phyloP scores from a whole-genome alignment of 2,888 invertebrate species.

The Chaetogeoica ovagalla region DNA sequence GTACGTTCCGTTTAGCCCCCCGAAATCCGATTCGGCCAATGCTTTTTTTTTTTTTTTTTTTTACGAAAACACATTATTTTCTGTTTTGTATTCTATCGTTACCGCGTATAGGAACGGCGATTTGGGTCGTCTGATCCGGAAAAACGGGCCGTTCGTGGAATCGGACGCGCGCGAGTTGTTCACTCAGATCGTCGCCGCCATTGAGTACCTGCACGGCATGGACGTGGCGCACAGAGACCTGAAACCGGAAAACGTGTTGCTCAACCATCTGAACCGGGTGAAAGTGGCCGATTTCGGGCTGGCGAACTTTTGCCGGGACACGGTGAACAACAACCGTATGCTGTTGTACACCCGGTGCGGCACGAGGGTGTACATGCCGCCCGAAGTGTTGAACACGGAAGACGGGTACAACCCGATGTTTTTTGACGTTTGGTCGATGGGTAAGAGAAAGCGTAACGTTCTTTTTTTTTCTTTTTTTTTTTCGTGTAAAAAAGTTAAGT shows the following conservation, averaged over 20 bases:
- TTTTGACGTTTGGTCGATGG: conserved; percentile 46
- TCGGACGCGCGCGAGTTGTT: conserved; percentile 11
- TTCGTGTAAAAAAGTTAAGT: too few relatives aligned
- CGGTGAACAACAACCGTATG: conserved; percentile 59
- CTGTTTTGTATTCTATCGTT: too few relatives aligned
- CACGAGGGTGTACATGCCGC: conserved; percentile 70
- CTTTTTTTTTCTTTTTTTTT: too few relatives aligned
- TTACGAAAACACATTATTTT: background rate
- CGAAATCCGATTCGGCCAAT: too few relatives aligned
- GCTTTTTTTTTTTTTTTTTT: too few relatives aligned
- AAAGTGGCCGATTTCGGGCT: conserved; percentile 71
- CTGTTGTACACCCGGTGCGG: conserved; percentile 69
- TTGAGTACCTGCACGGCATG: conserved; percentile 58
- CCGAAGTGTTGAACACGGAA: conserved; percentile 64
- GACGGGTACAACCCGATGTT: conserved; percentile 30
- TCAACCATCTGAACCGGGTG: conserved; percentile 62
- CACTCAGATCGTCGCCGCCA: conserved; percentile 27
- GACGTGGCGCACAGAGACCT: conserved; percentile 46
- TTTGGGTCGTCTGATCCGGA: background rate
- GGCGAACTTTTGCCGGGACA: conserved; percentile 62
- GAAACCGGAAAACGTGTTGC: conserved; percentile 59
- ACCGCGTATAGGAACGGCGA: conserved; percentile 2
- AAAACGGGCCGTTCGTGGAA: conserved; percentile 32
- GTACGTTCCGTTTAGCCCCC: too few relatives aligned
- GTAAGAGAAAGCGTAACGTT: conserved; percentile 6